Base-by-base conservation (phyloP, 2,797 vertebrate genomes). In the Gobio occitaniae region DNA sequence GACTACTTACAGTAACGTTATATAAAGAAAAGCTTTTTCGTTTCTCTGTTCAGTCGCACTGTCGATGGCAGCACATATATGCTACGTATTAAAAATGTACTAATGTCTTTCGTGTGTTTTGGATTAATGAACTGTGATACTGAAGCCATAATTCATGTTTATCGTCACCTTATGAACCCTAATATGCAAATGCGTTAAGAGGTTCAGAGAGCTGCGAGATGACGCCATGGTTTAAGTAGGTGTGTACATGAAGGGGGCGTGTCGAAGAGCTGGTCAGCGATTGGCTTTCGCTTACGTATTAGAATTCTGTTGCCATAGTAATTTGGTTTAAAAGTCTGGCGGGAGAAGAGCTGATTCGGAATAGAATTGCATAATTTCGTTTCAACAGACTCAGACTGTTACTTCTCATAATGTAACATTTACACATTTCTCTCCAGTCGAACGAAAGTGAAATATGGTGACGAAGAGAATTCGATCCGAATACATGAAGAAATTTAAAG, bases 401-500 rank as follows among this genome's bases (percentile, higher is more conserved):
- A 50, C 44, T 50, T 21, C 8, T 6, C 50, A 21, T 32, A 12
- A 68, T 78, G 44, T 79, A 19, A n/a, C 6, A 19, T 48, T 16
- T 65, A 3, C 79, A 4, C 29, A 0, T 50, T 82, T 65, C 12
- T 69, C 32, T 82, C 29, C 66, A 78, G 68, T 21, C 10, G 41
- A 41, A 15, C 47, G 16, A 75, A 8, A 25, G 66, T 44, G 52
- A n/a, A 92, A 88, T 21, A 96, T 96, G 95, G 93, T 95, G 88
- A 93, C 91, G 41, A 96, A 94, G 87, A 94, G 93, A 89, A 93
- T 95, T 75, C 93, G 95, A 89, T 97, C 97, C 25, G 97, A 99
- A 92, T 98, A 99, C 91, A 99, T 98, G 97, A 98, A 97, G 94
- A 97, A 96, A 80, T 99, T 97, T 90, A 97, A 96, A 89, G 97